Conservation (phyloP, 2,888 invertebrate genomes). For the Megastigmus dorsalis region DNA sequence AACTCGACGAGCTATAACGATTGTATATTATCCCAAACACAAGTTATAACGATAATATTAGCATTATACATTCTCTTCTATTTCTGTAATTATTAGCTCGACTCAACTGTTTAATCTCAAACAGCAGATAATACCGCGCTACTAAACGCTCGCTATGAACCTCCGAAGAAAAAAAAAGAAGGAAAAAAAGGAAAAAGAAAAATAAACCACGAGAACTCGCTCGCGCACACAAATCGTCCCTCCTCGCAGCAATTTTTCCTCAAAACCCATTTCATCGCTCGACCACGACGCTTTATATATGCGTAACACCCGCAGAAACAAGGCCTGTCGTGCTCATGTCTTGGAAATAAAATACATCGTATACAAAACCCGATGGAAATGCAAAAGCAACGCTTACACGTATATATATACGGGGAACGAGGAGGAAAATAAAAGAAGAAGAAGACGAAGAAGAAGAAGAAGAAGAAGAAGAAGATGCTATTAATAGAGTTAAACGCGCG, state of each 20-base stretch:
- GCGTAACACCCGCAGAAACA: constrained; percentile 6
- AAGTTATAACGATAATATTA: too few species aligned
- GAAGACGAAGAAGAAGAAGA: too few species aligned
- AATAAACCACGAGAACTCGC: constrained; percentile 30
- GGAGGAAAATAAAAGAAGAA: not conserved
- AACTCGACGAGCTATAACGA: too few species aligned
- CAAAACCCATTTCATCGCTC: not conserved
- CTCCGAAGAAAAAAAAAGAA: constrained; percentile 1
- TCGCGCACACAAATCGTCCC: not conserved
- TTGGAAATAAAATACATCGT: constrained; percentile 34
- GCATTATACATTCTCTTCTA: constrained; percentile 1
- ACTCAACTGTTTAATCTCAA: constrained; percentile 45
- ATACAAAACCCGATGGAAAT: not conserved
- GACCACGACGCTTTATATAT: too few species aligned
- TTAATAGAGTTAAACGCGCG: constrained; percentile 34
- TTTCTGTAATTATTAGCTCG: constrained; percentile 41
- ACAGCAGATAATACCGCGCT: constrained; percentile 29
- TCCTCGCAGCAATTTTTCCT: constrained; percentile 23
- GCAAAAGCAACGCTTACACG: too few species aligned
- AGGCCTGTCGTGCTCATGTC: constrained; percentile 5
- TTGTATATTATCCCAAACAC: too few species aligned
- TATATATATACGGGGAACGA: not conserved
- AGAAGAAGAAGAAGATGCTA: too few species aligned
- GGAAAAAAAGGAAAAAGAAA: too few species aligned
- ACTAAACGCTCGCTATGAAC: constrained; percentile 28